A percentile compares a stretch with the other conserved stretches of the same genome.
phyloP scores from a whole-genome alignment of 2,888 invertebrate genomes.

The Drosophila koepferae region DNA sequence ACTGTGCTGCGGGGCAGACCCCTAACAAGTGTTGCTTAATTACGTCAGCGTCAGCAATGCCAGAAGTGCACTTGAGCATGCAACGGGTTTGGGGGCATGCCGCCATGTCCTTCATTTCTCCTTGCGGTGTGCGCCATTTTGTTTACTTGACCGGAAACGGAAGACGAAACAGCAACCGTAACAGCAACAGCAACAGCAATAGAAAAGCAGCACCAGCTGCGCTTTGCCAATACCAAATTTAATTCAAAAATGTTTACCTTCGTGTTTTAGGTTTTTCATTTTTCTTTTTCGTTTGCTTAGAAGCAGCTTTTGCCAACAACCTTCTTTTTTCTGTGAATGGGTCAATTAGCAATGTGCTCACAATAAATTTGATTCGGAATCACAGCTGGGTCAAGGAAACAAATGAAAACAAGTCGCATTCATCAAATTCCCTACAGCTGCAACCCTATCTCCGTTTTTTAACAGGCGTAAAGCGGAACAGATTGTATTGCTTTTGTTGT shows the following conservation, averaged over 20 bases:
- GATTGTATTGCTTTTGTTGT: constrained; percentile 64
- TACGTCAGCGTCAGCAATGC: constrained; percentile 68
- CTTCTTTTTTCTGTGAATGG: constrained; percentile 60
- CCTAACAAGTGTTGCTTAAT: constrained; percentile 77
- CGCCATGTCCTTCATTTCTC: constrained; percentile 62
- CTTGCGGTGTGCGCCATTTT: constrained; percentile 55
- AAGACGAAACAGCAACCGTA: constrained; percentile 44
- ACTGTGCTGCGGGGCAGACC: constrained; percentile 6
- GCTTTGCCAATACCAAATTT: constrained; percentile 46
- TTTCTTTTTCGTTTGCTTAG: constrained; percentile 10
- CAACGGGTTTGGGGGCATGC: constrained; percentile 28
- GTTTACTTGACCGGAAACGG: constrained; percentile 67
- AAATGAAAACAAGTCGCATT: constrained; percentile 55
- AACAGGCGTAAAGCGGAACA: constrained; percentile 12
- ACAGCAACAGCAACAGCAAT: constrained; percentile 18
- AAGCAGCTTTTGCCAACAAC: constrained; percentile 23
- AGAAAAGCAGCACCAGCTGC: constrained; percentile 23
- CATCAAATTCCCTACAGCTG: constrained; percentile 61
- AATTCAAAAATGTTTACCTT: constrained; percentile 54
- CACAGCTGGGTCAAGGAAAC: constrained; percentile 26
- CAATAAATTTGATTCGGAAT: constrained; percentile 64
- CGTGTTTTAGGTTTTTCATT: constrained; percentile 14
- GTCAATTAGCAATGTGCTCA: constrained; percentile 59
- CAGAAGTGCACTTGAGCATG: constrained; percentile 74
- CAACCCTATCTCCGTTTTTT: constrained; percentile 37